Base-by-base conservation (phyloP, 2,113 vertebrate species). In the Coryphaenoides rupestris region DNA sequence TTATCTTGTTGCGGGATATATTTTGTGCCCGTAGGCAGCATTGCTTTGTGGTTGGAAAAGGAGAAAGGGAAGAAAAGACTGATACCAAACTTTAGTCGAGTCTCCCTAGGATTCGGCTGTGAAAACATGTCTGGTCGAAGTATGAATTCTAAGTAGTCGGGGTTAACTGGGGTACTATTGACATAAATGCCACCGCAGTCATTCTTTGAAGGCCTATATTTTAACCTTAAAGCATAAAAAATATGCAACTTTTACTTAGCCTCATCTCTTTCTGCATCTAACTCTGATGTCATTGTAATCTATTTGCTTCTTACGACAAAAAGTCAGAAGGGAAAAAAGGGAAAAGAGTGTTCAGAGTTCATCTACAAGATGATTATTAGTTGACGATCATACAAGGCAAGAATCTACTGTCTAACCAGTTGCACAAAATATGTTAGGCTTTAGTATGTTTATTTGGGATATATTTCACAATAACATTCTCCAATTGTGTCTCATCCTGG, bases 71-170 rank as follows among this genome's bases (percentile, higher is more conserved):
- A 12, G 70, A 66, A 70, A n/a, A 62, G 64, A 63, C 50, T 63
- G n/a, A n/a, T n/a, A 4, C 26, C 28, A 23, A 55, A 57, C 66
- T 74, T 71, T 77, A 73, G 82, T 81, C 72, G 72, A 54, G 56
- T 63, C 73, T 73, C 46, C 16, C 21, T 70, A 64, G 65, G 22
- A 55, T 64, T 73, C 15, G 40, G 73, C 60, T 63, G 1, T 1
- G 55, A 65, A 72, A 28, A 68, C 62, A 16, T 26, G 23, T 60
- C 57, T 70, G 23, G 57, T 62, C 52, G 40, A 46, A 66, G 52
- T 73, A 26, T 62, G 55, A 60, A 0, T 57, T 23, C 23, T 21
- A 24, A 24, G 21, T 47, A 55, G 26, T 22, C 59, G 46, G 5
- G 53, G 47, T 28, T 17, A 52, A 19, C 33, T 40, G 33, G 33